These are phyloP conservation scores for Cheilosia grossa DNA, from an alignment of 2,888 invertebrate species.

Conservation along the genomic window DNA sequence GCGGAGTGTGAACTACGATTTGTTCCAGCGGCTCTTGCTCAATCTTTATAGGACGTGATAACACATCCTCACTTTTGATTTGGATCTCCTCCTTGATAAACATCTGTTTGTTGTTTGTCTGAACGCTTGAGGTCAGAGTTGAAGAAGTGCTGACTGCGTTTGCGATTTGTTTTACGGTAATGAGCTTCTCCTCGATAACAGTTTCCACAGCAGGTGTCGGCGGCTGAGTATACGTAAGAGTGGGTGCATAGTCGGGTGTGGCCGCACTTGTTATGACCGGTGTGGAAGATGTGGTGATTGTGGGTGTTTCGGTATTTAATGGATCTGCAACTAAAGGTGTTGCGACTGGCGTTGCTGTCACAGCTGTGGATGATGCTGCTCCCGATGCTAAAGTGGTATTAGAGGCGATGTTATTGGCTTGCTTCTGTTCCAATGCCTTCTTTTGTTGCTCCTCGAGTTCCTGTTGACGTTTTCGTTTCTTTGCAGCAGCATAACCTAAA, in stretches of 20 bases:
- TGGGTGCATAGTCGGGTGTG: slow-evolving; percentile 94
- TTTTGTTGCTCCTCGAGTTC: slow-evolving; percentile 88
- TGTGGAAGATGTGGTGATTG: slow-evolving; percentile 80
- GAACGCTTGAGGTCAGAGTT: slow-evolving; percentile 40
- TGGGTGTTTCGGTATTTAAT: slow-evolving; percentile 78
- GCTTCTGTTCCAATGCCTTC: slow-evolving; percentile 85
- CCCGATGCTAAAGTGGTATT: slow-evolving; percentile 78
- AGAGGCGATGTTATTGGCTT: slow-evolving; percentile 80
- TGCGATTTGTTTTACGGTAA: slow-evolving; percentile 74
- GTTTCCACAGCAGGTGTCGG: slow-evolving; percentile 79
- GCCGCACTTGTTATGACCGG: slow-evolving; percentile 81
- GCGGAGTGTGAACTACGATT: slow-evolving; percentile 77
- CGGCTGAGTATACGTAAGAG: slow-evolving; percentile 87
- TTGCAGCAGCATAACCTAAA: slow-evolving; percentile 91
- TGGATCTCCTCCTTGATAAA: slow-evolving; percentile 81
- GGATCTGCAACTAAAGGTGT: slow-evolving; percentile 49
- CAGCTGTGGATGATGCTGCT: slow-evolving; percentile 78
- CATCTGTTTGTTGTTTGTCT: slow-evolving; percentile 60
- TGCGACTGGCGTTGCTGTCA: slow-evolving; percentile 70
- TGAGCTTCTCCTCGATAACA: slow-evolving; percentile 75
- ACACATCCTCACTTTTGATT: slow-evolving; percentile 81
- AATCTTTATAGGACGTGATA: slow-evolving; percentile 80
- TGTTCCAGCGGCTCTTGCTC: slow-evolving; percentile 78
- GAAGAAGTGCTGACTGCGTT: slow-evolving; percentile 31
- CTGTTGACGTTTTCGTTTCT: slow-evolving; percentile 93